Conservation (phyloP, 2,888 invertebrate genomes). For the Protophormia terraenovae region DNA sequence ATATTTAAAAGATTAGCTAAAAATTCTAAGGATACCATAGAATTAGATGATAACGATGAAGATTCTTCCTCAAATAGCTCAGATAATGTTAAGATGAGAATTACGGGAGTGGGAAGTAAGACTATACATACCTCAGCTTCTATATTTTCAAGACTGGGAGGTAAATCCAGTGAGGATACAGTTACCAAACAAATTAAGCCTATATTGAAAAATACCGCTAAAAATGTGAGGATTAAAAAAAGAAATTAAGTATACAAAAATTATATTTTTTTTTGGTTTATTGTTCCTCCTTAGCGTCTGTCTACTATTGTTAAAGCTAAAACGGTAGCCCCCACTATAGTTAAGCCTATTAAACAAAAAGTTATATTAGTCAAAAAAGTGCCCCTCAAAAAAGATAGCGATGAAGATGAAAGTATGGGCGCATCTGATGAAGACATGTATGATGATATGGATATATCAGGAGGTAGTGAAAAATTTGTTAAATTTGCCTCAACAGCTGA, state of each 20-base stretch:
- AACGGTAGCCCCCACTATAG: constrained; percentile 59
- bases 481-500: constrained; percentile 81
- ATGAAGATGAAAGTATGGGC: constrained; percentile 73
- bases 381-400: constrained; percentile 78
- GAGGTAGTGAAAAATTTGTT: constrained; percentile 77
- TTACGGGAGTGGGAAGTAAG: constrained; percentile 72
- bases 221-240: constrained; percentile 66
- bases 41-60: constrained; percentile 71
- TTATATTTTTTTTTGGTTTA: not conserved
- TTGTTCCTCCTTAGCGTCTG: constrained; percentile 55
- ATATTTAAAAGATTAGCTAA: constrained; percentile 78
- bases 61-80: constrained; percentile 69
- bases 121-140: constrained; percentile 72
- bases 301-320: constrained; percentile 75
- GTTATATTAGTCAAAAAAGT: constrained; percentile 80
- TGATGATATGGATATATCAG: constrained; percentile 66
- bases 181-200: constrained; percentile 76
- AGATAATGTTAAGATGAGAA: constrained; percentile 73
- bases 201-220: constrained; percentile 77
- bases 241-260: not conserved
- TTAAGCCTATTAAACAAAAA: constrained; percentile 75
- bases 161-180: constrained; percentile 71
- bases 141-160: constrained; percentile 80
- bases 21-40: constrained; percentile 62
- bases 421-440: constrained; percentile 68